phyloP scores from a whole-genome alignment of 2,797 vertebrate species.

The Lacerta agilis region DNA sequence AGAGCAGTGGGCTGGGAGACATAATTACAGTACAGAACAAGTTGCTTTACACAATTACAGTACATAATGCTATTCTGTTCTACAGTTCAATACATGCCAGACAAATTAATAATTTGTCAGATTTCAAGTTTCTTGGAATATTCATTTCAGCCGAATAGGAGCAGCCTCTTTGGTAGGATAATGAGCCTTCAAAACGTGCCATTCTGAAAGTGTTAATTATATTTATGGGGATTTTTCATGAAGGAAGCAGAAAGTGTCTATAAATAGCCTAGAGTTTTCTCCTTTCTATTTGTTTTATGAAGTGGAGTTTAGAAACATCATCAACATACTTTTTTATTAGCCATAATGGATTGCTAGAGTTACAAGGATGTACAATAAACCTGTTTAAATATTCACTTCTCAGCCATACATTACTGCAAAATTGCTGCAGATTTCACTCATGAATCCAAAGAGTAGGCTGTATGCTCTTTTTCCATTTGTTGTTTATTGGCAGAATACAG shows the following conservation, averaged over 20 bases:
- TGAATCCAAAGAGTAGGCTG: slow-evolving; percentile 30
- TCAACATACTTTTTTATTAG: slow-evolving; percentile 47
- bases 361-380: slow-evolving; percentile 53
- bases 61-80: neutral
- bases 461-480: slow-evolving; percentile 27
- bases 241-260: slow-evolving; percentile 41
- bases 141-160: neutral
- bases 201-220: slow-evolving; percentile 32
- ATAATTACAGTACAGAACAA: neutral
- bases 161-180: slow-evolving; percentile 19
- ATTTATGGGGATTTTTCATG: slow-evolving; percentile 41
- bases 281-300: slow-evolving; percentile 50
- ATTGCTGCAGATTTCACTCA: slow-evolving; percentile 53
- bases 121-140: neutral
- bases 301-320: slow-evolving; percentile 57
- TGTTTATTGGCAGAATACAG: slow-evolving; percentile 52
- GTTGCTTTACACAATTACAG: neutral
- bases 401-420: slow-evolving; percentile 17
- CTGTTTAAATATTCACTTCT: slow-evolving; percentile 56
- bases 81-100: neutral
- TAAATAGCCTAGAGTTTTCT: slow-evolving; percentile 4
- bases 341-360: slow-evolving; percentile 34
- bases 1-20: neutral
- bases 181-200: slow-evolving; percentile 35
- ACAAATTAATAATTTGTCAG: neutral